Base-by-base conservation (phyloP, 2,888 invertebrate genomes). In the Morpho deidamia region DNA sequence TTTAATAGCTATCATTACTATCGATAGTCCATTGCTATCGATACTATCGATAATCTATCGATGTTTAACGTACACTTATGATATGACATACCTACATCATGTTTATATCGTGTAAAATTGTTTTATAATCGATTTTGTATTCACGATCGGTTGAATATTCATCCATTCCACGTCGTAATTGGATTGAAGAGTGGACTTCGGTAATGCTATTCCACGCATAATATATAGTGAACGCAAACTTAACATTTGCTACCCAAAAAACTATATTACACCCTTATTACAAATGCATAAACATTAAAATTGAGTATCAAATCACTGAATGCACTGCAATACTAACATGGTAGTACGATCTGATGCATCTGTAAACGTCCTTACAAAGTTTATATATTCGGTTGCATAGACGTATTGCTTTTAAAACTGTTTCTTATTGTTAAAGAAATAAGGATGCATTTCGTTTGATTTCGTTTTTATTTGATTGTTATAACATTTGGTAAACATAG, bases 71-170 rank as follows among this genome's bases (percentile, higher is more conserved):
- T n/a, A n/a, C n/a, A n/a, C n/a, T n/a, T n/a, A n/a, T n/a, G n/a
- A n/a, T 35, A 37, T 10, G 11, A 10, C 3, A 9, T n/a, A 5
- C 11, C 8, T 34, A 33, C 42, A 32, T 58, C 51, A 51, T 56
- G 53, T 62, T 62, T 57, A 56, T 51, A 61, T 53, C 45, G 51
- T 60, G 69, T 69, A 65, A 69, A 72, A 72, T 74, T 72, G 74
- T 70, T 66, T 67, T 66, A 74, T 78, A 79, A 80, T 80, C 77
- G 75, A 77, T 72, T 81, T 71, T 65, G 75, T 70, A 72, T 76
- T 74, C 74, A 67, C 76, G 74, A 73, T 74, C 70, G 70, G 73
- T 70, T 78, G 78, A 81, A 83, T 83, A 82, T 83, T 83, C 81
- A 81, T 77, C 72, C 72, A 73, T 76, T 81, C 76, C 71, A 74